Base-by-base conservation (phyloP, 2,113 vertebrate species). In the Mormoops blainvillei region DNA sequence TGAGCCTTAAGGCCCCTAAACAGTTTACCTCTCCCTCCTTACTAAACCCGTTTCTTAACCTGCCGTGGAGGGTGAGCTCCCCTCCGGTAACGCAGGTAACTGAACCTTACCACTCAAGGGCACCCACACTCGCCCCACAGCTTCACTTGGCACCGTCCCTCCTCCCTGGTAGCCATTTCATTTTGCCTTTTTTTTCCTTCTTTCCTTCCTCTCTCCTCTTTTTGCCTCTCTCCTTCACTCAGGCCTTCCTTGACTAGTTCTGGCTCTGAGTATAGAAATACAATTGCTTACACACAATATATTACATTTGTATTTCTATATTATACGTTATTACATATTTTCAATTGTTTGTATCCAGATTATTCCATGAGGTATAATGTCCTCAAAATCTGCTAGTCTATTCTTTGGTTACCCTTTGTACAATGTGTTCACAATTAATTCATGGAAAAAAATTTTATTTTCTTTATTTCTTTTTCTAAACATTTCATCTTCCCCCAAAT, bases 371-470 rank as follows among this genome's bases (percentile, higher is more conserved):
- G 15, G 73, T 67, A 77, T 15, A 74, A 73, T 76, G 48, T 80
- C 63, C 36, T 93, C 56, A 85, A 38, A 71, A 74, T 63, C 50
- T 96, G 61, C 43, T 70, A 45, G 13, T 67, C 41, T 82, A 1
- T 82, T 85, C 50, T 85, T 93, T 85, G 20, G 0, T 76, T 87
- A 82, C 14, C 4, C 45, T 89, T 91, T 58, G 31, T 87, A 73
- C 26, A 74, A 41, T 91, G 68, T 84, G 31, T 95, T 91, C 43
- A 91, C 22, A 91, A 58, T 80, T 63, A 95, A 82, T 73, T 73
- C 45, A 45, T 31, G 43, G n/a, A 58, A 70, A 89, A 85, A 77
- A 16, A 63, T 67, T 63, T 76, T 67, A 15, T 56, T 93, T 95
- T 65, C 16, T 52, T 10, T 81, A 3, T 67, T 36, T 38, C 28